Percentiles rank a stretch among this genome's conserved stretches.
Evolutionary conservation across 2,113 vertebrate species (phyloP).

Genomic region (Eubucco bourcierii): DNA sequence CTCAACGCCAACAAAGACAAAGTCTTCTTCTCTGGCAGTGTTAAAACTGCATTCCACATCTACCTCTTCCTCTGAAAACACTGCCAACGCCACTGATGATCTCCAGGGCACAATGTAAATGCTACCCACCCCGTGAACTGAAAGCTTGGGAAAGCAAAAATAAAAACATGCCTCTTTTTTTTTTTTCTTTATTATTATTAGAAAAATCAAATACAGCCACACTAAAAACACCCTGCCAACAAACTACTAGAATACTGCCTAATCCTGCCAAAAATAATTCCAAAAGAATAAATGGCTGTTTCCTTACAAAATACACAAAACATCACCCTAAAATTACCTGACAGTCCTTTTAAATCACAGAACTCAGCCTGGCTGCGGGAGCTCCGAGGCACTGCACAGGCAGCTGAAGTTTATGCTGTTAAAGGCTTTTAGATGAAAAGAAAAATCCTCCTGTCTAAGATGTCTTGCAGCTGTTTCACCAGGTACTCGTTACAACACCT

Average conservation of each 20-base stretch:
- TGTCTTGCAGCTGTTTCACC: not conserved
- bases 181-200: not conserved
- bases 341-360: not conserved
- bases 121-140: not conserved
- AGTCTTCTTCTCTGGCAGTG: not conserved
- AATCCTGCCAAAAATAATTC: not conserved
- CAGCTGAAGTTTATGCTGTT: not conserved
- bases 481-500: not conserved
- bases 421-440: not conserved
- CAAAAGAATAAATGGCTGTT: not conserved
- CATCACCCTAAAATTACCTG: not conserved
- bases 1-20: not conserved
- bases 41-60: conserved; percentile 1
- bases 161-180: not conserved
- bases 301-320: not conserved
- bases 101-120: not conserved
- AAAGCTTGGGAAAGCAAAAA: not conserved
- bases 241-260: not conserved
- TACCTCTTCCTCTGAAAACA: not conserved
- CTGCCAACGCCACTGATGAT: not conserved
- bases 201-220: not conserved
- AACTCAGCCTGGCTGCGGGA: not conserved
- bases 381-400: not conserved
- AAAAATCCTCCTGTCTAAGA: not conserved
- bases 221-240: not conserved